Percentiles rank a stretch among this genome's conserved stretches.
These are phyloP conservation scores for Diachasma alloeum DNA, from an alignment of 1,140 invertebrate species.

Conservation along the genomic window DNA sequence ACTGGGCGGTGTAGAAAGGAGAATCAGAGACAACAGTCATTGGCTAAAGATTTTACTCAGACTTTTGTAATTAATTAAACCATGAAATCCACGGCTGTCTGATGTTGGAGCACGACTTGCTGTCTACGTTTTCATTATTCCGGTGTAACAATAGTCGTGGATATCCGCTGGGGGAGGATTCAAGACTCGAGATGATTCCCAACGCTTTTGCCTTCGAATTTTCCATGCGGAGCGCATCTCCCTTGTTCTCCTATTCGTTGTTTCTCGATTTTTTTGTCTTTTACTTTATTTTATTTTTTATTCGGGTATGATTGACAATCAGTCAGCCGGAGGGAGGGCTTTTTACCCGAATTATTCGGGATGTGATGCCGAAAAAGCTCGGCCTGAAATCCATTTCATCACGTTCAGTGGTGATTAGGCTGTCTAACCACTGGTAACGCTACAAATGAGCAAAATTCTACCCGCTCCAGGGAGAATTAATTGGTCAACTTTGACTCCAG, in stretches of 20 bases:
- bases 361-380: background rate
- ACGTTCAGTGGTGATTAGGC: background rate
- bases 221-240: background rate
- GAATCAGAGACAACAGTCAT: background rate
- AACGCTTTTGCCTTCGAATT: background rate
- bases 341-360: too few relatives aligned
- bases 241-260: background rate
- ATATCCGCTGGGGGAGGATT: background rate
- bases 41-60: background rate
- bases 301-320: too few relatives aligned
- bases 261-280: background rate
- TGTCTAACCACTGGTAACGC: background rate
- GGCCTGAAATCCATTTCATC: background rate
- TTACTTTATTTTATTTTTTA: too few relatives aligned
- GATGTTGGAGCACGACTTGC: background rate
- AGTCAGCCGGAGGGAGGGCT: too few relatives aligned
- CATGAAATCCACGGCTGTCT: background rate
- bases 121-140: background rate
- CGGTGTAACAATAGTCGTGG: background rate
- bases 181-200: background rate
- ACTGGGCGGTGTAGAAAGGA: background rate
- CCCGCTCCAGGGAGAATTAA: background rate
- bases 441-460: background rate
- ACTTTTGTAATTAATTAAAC: background rate
- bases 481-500: slow-evolving; percentile 1